phyloP scores from a whole-genome alignment of 2,888 invertebrate species.

The Merodon equestris region DNA sequence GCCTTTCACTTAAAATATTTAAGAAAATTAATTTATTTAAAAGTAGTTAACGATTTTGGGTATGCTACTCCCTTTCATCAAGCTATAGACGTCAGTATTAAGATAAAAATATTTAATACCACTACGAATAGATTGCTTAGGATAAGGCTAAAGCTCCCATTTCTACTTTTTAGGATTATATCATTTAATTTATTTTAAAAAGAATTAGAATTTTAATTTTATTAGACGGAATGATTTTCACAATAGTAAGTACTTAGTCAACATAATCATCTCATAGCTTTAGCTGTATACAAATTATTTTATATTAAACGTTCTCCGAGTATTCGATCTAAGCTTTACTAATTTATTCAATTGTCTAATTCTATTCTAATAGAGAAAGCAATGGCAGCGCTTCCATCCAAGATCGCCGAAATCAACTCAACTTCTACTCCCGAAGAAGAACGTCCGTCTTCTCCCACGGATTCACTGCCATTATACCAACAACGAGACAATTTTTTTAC shows the following conservation, averaged over 20 bases:
- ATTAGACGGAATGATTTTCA: conserved; percentile 25
- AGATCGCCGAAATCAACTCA: conserved; percentile 79
- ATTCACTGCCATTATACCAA: conserved; percentile 90
- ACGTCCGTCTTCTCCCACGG: conserved; percentile 83
- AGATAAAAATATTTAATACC: too few relatives aligned
- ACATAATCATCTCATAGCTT: not conserved
- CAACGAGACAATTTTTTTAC: conserved; percentile 91
- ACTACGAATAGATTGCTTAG: too few relatives aligned
- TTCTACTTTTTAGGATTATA: too few relatives aligned
- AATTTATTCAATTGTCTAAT: conserved; percentile 22
- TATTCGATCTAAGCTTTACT: too few relatives aligned
- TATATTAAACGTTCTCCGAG: too few relatives aligned
- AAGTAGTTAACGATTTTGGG: too few relatives aligned
- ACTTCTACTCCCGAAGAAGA: conserved; percentile 81
- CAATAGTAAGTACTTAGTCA: conserved; percentile 48
- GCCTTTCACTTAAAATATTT: too few relatives aligned
- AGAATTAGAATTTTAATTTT: not conserved
- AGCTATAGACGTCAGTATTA: too few relatives aligned
- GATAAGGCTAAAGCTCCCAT: too few relatives aligned
- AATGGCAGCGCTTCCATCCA: conserved; percentile 85
- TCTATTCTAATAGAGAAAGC: conserved; percentile 83
- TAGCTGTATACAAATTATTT: not conserved
- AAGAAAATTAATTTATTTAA: too few relatives aligned
- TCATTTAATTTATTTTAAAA: too few relatives aligned
- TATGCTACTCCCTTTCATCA: too few relatives aligned